Conservation (phyloP, 2,797 vertebrate species). For the Sparidentex hasta region DNA sequence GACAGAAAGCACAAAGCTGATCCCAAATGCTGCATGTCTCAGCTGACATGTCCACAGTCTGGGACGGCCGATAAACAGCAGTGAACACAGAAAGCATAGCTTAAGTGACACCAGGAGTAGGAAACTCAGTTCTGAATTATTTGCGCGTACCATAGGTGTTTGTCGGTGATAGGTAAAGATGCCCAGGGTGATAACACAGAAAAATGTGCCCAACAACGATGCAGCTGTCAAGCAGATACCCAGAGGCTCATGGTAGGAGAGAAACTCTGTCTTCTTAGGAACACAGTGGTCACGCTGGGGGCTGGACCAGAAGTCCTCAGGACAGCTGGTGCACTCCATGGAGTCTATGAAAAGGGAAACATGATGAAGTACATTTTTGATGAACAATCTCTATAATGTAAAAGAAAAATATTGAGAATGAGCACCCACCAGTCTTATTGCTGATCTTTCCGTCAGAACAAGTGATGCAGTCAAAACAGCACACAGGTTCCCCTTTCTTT, state of each 20-base stretch:
- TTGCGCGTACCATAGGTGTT: slow-evolving; percentile 78
- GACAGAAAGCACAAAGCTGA: slow-evolving; percentile 70
- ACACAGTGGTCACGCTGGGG: slow-evolving; percentile 69
- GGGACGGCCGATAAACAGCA: slow-evolving; percentile 73
- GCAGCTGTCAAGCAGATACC: slow-evolving; percentile 69
- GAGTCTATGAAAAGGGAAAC: slow-evolving; percentile 64
- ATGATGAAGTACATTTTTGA: no score
- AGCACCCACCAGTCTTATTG: slow-evolving; percentile 72
- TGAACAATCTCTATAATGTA: no score
- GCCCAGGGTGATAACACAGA: slow-evolving; percentile 63
- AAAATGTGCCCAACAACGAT: slow-evolving; percentile 67
- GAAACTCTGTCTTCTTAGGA: slow-evolving; percentile 78
- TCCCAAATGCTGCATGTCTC: slow-evolving; percentile 67
- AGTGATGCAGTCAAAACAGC: slow-evolving; percentile 82
- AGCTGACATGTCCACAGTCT: slow-evolving; percentile 62
- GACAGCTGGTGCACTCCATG: slow-evolving; percentile 74
- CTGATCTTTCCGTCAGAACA: slow-evolving; percentile 80
- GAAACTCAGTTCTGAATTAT: slow-evolving; percentile 82
- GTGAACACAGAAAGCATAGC: slow-evolving; percentile 75
- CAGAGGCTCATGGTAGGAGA: slow-evolving; percentile 73
- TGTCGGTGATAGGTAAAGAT: slow-evolving; percentile 67
- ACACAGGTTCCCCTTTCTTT: slow-evolving; percentile 72
- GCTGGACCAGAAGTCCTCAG: slow-evolving; percentile 70
- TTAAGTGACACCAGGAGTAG: slow-evolving; percentile 51
- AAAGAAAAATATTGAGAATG: no score